Evolutionary conservation across 1,140 invertebrate genomes (phyloP), one percentile per base, ranked within the genome.

Genomic region (Caenorhabditis inopinata): DNA sequence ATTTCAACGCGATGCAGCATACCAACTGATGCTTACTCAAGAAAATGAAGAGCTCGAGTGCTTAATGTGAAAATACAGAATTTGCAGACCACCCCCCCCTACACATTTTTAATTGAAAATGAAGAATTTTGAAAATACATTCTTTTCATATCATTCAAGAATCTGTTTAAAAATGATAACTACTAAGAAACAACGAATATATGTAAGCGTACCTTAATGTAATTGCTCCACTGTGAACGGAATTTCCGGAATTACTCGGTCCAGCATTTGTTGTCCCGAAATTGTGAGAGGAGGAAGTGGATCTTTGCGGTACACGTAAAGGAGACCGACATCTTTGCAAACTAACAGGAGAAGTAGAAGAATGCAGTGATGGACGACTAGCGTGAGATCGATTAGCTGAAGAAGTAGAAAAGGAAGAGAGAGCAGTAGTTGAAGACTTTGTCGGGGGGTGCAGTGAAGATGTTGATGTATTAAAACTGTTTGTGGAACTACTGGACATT

Each of bases 401-500:
- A 21, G 58, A 38, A 32, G 58, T 18, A 11, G 58, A 68, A 38
- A 68, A 68, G 9, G 58, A 68, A 38, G 58, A 68, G 38, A 68
- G 58, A 29, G 58, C 58, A 38, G 58, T 68, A 35, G 58, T 68
- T 68, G 58, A 68, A 38, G 58, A 68, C 21, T 68, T 68, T 11
- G 58, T 68, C 3, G n/a, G 5, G 3, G 58, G 58, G 38, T 68
- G 58, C 58, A 68, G 38, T 38, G 58, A 68, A 18, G 58, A 68
- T 38, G 58, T 68, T 18, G 58, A 68, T n/a, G 58, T 68, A 25
- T 68, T 68, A 68, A 68, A 68, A 18, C 58, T 68, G 38, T 68
- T 68, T 38, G 58, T 74, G 9, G 62, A 47, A 23, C 47, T 58
- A 32, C 87, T 84, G 21, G 86, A 88, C 35, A 88, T 78, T 80